Percentiles rank a stretch among this genome's conserved stretches.
Conservation (phyloP, 2,888 invertebrate genomes). For the Ectropis crepuscularia region DNA sequence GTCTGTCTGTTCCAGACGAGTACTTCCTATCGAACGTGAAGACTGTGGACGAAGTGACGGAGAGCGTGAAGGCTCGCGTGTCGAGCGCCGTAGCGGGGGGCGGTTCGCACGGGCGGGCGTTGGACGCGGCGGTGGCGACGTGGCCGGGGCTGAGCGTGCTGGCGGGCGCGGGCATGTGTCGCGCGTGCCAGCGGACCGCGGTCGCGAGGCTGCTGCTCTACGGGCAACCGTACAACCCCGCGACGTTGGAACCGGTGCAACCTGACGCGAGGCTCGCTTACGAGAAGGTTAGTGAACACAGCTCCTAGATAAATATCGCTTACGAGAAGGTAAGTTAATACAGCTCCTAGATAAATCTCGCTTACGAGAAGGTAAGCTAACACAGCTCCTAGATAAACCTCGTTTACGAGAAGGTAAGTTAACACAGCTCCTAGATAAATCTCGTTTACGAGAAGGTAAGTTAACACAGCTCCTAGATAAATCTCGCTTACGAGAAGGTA, state of each 20-base stretch:
- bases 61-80: slow-evolving; percentile 88
- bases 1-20: slow-evolving; percentile 87
- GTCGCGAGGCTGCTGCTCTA: slow-evolving; percentile 90
- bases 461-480: too few relatives aligned
- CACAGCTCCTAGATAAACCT: too few relatives aligned
- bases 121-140: slow-evolving; percentile 87
- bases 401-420: too few relatives aligned
- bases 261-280: slow-evolving; percentile 89
- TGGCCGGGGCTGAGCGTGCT: slow-evolving; percentile 92
- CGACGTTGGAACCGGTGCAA: slow-evolving; percentile 91
- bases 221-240: slow-evolving; percentile 93
- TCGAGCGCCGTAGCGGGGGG: slow-evolving; percentile 46
- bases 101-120: slow-evolving; percentile 80
- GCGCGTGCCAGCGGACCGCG: slow-evolving; percentile 86
- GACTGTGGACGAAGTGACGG: slow-evolving; percentile 93
- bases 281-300: too few relatives aligned
- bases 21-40: slow-evolving; percentile 95
- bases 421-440: too few relatives aligned
- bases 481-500: too few relatives aligned
- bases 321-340: too few relatives aligned
- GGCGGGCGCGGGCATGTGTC: slow-evolving; percentile 87
- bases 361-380: too few relatives aligned
- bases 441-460: too few relatives aligned
- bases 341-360: too few relatives aligned
- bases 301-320: too few relatives aligned